phyloP scores from a whole-genome alignment of 1,140 invertebrate species.

The Copidosoma floridanum region DNA sequence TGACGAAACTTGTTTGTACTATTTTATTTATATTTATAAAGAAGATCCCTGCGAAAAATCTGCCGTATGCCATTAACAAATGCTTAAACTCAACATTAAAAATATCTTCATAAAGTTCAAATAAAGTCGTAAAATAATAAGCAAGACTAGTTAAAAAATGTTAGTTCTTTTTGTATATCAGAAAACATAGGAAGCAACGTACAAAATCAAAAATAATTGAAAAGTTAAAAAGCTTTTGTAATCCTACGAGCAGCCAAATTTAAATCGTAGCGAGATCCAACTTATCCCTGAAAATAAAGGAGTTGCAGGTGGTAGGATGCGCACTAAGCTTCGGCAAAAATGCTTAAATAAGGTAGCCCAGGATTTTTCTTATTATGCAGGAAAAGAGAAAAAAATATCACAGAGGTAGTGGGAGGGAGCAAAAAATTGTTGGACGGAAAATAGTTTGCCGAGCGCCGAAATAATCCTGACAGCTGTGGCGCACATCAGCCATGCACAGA shows the following conservation, averaged over 20 bases:
- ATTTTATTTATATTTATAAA: neutral
- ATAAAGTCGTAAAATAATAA: too few relatives aligned
- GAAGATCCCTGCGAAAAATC: too few relatives aligned
- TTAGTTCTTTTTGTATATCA: too few relatives aligned
- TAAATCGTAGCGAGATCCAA: constrained; percentile 1
- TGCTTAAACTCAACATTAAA: too few relatives aligned
- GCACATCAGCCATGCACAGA: constrained; percentile 34
- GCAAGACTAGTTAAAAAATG: too few relatives aligned
- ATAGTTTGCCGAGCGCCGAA: constrained; percentile 32
- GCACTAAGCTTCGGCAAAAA: too few relatives aligned
- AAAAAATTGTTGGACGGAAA: constrained; percentile 29
- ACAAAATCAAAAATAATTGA: too few relatives aligned
- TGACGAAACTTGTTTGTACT: constrained; percentile 28
- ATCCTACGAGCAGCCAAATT: neutral
- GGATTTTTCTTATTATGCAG: constrained; percentile 12
- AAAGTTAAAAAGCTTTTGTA: too few relatives aligned
- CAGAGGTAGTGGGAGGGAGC: neutral
- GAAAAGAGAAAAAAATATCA: neutral
- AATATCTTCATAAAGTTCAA: too few relatives aligned
- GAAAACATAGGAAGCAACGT: too few relatives aligned
- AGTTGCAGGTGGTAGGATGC: too few relatives aligned
- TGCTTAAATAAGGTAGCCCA: neutral
- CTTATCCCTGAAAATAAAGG: constrained; percentile 1
- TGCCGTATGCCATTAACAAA: too few relatives aligned
- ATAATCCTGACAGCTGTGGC: constrained; percentile 47